phyloP scores from a whole-genome alignment of 2,797 vertebrate genomes.

The Hoplostethus atlanticus region DNA sequence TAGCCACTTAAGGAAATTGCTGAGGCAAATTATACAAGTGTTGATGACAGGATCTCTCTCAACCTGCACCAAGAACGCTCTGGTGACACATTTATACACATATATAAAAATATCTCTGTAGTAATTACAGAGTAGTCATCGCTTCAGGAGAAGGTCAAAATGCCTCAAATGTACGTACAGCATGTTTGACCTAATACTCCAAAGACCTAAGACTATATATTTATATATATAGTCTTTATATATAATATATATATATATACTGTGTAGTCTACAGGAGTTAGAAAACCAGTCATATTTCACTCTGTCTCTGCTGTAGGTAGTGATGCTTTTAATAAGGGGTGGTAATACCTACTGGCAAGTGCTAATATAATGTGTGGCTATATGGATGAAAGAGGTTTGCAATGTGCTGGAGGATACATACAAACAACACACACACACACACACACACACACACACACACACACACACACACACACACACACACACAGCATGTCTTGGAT shows the following conservation, averaged over 20 bases:
- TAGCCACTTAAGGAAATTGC: conserved; percentile 48
- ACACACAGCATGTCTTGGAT: too few relatives aligned
- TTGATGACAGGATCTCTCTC: conserved; percentile 54
- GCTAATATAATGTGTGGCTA: background rate
- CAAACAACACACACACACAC: background rate
- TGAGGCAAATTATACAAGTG: conserved; percentile 47
- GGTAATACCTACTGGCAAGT: conserved; percentile 6
- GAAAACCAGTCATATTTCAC: background rate
- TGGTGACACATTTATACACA: conserved; percentile 17
- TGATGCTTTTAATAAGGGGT: background rate
- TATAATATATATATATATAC: too few relatives aligned
- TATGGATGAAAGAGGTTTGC: background rate
- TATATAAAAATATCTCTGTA: conserved; percentile 3
- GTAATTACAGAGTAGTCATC: conserved; percentile 42
- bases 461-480: too few relatives aligned
- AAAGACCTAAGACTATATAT: too few relatives aligned
- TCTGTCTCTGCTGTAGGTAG: background rate
- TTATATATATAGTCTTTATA: too few relatives aligned
- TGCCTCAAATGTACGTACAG: background rate
- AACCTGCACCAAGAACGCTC: conserved; percentile 12
- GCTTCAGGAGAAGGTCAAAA: conserved; percentile 7
- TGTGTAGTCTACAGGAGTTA: too few relatives aligned
- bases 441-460: too few relatives aligned
- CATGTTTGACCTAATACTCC: background rate
- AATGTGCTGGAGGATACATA: background rate